A percentile compares a stretch with the other conserved stretches of the same genome.
phyloP scores from a whole-genome alignment of 2,797 vertebrate genomes.

The Gobionotothen gibberifrons region DNA sequence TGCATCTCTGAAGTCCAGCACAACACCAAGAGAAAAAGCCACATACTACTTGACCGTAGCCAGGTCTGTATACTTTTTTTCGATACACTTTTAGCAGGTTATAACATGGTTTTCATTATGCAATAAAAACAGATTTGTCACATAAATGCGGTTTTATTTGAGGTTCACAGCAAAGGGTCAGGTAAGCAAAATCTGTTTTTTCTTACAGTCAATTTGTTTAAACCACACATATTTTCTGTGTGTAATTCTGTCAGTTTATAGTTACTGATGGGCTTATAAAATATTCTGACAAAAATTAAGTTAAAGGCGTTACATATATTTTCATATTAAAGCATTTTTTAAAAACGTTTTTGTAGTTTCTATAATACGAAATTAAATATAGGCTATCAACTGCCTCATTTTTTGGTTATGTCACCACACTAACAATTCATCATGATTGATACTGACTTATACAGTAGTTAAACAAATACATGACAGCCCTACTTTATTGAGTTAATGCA shows the following conservation, averaged over 20 bases:
- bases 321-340: neutral
- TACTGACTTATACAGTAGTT: neutral
- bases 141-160: neutral
- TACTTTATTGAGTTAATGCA: neutral
- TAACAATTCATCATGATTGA: neutral
- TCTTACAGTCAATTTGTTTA: neutral
- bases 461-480: neutral
- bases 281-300: neutral
- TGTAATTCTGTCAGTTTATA: neutral
- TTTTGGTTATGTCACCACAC: neutral
- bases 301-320: neutral
- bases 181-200: neutral
- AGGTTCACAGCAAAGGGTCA: neutral
- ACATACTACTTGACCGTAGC: constrained; percentile 79
- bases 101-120: neutral
- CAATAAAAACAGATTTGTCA: neutral
- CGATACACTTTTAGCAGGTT: neutral
- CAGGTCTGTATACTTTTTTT: constrained; percentile 68
- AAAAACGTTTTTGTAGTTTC: neutral
- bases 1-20: constrained; percentile 59
- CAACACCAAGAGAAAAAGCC: constrained; percentile 80
- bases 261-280: neutral
- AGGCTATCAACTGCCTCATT: neutral
- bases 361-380: constrained; percentile 4
- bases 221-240: neutral